Base-by-base conservation (phyloP, 1,140 invertebrate genomes). In the Tetragonula clypearis region DNA sequence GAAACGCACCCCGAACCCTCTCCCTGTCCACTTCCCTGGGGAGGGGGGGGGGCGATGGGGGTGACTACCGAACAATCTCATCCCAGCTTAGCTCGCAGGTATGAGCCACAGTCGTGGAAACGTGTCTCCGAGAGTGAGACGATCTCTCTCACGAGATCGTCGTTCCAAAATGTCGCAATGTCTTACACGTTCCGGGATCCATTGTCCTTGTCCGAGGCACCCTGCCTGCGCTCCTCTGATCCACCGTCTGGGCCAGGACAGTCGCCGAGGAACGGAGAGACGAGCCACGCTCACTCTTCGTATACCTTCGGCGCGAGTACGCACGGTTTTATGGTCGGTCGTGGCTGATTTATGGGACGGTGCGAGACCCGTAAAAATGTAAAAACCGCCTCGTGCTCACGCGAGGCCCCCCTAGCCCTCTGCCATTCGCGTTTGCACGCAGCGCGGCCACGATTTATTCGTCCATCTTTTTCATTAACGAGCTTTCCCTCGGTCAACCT, bases 271-370 rank as follows among this genome's bases (percentile, higher is more conserved):
- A 85, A 58, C 12, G 66, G 41, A 56, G 41, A 56, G 80, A 72
- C 74, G 65, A 85, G 75, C 66, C 65, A 21, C n/a, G 79, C 69
- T 77, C 26, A 60, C 78, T 79, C 49, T 68, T 68, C 81, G 41
- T 76, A 79, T 84, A 85, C 85, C 85, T 76, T 79, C 79, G 79
- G 60, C 82, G 85, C 85, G 82, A 87, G 87, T 90, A 77, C 89
- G 30, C 82, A 90, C 66, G 87, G 82, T 92, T 93, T 93, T 93
- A 93, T 90, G 92, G 90, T 87, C 88, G 88, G 86, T 87, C 75
- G 85, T 81, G 30, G 65, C 90, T 94, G 93, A 94, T 94, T 94
- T 94, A 94, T 93, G 92, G 41, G 90, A 86, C 82, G 82, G 86
- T 90, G 88, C 73, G 83, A 92, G 87, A 84, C 88, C 89, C 84